These are phyloP conservation scores for Hirtodrosophila alboralis DNA, from an alignment of 2,888 invertebrate species.

Conservation along the genomic window DNA sequence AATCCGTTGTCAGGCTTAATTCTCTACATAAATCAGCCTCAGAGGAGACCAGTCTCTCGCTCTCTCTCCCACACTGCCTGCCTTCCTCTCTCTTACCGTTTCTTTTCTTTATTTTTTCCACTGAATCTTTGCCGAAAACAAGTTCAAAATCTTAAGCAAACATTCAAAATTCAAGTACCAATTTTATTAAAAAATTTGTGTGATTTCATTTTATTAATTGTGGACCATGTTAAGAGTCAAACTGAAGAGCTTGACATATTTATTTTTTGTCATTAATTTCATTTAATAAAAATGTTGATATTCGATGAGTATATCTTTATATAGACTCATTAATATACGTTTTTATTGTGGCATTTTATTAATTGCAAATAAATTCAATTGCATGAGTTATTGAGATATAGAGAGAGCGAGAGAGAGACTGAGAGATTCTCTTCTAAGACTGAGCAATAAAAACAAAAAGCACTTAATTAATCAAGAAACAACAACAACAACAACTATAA, in stretches of 20 bases:
- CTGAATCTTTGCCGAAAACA: conserved; percentile 38
- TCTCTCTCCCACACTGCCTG: conserved; percentile 15
- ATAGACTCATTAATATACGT: conserved; percentile 35
- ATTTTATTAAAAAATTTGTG: conserved; percentile 52
- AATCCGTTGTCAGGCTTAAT: conserved; percentile 77
- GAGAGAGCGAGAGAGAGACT: not conserved
- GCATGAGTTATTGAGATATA: conserved; percentile 14
- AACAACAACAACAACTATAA: conserved; percentile 32
- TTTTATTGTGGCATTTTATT: conserved; percentile 39
- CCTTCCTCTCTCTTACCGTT: conserved; percentile 7
- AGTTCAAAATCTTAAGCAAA: conserved; percentile 64
- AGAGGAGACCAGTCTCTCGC: conserved; percentile 28
- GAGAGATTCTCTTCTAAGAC: conserved; percentile 37
- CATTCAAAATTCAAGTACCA: conserved; percentile 69
- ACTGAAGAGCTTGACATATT: conserved; percentile 46
- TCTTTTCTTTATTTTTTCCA: conserved; percentile 6
- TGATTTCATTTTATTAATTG: conserved; percentile 56
- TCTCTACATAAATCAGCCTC: conserved; percentile 71
- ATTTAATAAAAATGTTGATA: conserved; percentile 44
- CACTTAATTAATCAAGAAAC: conserved; percentile 72
- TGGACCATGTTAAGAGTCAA: conserved; percentile 57
- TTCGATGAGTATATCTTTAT: conserved; percentile 29
- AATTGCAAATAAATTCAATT: conserved; percentile 58
- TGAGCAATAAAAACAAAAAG: conserved; percentile 48
- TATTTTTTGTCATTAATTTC: conserved; percentile 9